phyloP scores from a whole-genome alignment of 2,797 vertebrate species.

The Pseudomugil gertrudae region DNA sequence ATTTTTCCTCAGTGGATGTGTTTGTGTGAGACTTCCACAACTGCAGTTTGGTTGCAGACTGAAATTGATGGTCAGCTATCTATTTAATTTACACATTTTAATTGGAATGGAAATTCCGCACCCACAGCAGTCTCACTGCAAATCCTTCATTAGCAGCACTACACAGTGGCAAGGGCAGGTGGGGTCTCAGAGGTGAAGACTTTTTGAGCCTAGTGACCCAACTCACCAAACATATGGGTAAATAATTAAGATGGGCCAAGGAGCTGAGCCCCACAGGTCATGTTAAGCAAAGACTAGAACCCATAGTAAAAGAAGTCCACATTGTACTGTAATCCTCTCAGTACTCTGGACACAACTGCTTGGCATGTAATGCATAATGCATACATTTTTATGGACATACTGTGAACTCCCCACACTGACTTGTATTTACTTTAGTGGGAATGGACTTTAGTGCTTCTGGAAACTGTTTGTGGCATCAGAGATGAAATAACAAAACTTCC shows the following conservation, averaged over 20 bases:
- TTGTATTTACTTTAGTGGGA: slow-evolving; percentile 48
- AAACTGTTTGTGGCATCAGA: slow-evolving; percentile 41
- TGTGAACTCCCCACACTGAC: slow-evolving; percentile 32
- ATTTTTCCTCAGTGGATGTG: slow-evolving; percentile 3
- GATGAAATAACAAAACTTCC: slow-evolving; percentile 40
- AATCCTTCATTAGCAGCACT: slow-evolving; percentile 79
- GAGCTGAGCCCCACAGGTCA: slow-evolving; percentile 58
- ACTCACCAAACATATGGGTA: slow-evolving; percentile 72
- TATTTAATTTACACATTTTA: slow-evolving; percentile 83
- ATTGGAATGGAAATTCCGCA: slow-evolving; percentile 73
- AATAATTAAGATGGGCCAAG: slow-evolving; percentile 78
- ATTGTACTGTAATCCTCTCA: slow-evolving; percentile 31
- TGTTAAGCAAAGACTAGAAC: slow-evolving; percentile 67
- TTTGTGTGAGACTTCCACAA: slow-evolving; percentile 18
- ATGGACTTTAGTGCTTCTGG: slow-evolving; percentile 60
- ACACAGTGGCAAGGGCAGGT: slow-evolving; percentile 53
- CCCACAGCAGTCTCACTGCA: slow-evolving; percentile 62
- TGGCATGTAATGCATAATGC: slow-evolving; percentile 46
- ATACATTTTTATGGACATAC: slow-evolving; percentile 46
- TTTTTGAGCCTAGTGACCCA: slow-evolving; percentile 59
- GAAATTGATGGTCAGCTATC: slow-evolving; percentile 65
- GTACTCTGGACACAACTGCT: slow-evolving; percentile 25
- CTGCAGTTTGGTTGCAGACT: slow-evolving; percentile 27
- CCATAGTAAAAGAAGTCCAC: slow-evolving; percentile 36
- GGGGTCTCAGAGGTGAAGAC: slow-evolving; percentile 65